Conservation (phyloP, 1,140 invertebrate species). For the Drosophila lacertosa region DNA sequence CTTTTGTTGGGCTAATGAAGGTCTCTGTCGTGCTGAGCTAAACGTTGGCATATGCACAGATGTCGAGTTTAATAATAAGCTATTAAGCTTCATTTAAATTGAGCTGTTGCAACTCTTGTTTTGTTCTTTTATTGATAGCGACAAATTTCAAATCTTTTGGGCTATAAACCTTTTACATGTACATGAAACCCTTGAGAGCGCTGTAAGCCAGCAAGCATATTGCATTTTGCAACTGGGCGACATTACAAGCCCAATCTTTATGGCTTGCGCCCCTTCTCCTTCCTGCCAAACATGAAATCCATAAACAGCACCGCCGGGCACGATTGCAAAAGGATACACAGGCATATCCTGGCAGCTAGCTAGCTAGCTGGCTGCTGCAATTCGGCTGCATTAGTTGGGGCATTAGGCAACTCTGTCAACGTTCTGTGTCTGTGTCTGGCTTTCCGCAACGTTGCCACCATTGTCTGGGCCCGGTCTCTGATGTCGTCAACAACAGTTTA, state of each 20-base stretch:
- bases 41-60: too few relatives aligned
- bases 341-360: constrained; percentile 40
- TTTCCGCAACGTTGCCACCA: constrained; percentile 65
- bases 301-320: constrained; percentile 66
- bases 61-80: too few relatives aligned
- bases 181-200: constrained; percentile 1
- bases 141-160: constrained; percentile 16
- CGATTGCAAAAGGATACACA: constrained; percentile 59
- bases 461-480: constrained; percentile 53
- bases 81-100: too few relatives aligned
- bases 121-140: constrained; percentile 18
- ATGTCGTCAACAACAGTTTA: constrained; percentile 77
- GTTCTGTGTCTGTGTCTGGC: constrained; percentile 53
- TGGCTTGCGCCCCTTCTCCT: constrained; percentile 73
- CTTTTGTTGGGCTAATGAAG: neutral
- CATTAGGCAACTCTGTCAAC: constrained; percentile 36
- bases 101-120: neutral
- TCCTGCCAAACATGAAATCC: constrained; percentile 73
- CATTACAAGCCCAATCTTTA: constrained; percentile 76
- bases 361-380: neutral
- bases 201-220: constrained; percentile 36
- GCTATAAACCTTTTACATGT: constrained; percentile 5
- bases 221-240: constrained; percentile 45
- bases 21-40: too few relatives aligned
- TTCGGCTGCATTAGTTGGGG: neutral